Conservation (phyloP, 2,888 invertebrate species). For the Drosophila sordidula region DNA sequence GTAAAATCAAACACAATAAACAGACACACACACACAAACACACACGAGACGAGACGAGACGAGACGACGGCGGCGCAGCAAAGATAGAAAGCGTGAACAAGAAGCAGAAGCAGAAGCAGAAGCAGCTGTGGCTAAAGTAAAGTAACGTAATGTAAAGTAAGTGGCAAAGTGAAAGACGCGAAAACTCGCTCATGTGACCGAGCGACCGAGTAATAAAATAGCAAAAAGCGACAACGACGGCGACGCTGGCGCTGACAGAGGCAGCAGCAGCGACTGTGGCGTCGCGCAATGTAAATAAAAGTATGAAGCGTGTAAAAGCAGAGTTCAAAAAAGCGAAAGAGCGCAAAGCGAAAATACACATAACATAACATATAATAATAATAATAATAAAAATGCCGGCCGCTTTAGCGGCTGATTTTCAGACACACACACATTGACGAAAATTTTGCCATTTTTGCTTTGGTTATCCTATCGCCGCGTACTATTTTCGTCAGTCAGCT, state of each 20-base stretch:
- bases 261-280: constrained; percentile 23
- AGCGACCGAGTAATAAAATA: constrained; percentile 80
- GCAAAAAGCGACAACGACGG: constrained; percentile 52
- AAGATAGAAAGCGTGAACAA: constrained; percentile 41
- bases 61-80: constrained; percentile 7
- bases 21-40: constrained; percentile 21
- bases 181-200: constrained; percentile 75
- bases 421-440: constrained; percentile 34
- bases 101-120: constrained; percentile 24
- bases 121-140: constrained; percentile 29
- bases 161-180: constrained; percentile 53
- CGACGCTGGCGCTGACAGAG: constrained; percentile 3
- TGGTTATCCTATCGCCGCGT: constrained; percentile 65
- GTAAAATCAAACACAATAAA: constrained; percentile 56
- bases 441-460: constrained; percentile 61
- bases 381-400: constrained; percentile 76
- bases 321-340: constrained; percentile 59
- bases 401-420: constrained; percentile 76
- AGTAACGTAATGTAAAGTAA: constrained; percentile 50
- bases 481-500: constrained; percentile 77
- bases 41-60: constrained; percentile 14
- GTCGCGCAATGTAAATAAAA: constrained; percentile 72
- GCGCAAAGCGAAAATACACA: constrained; percentile 67
- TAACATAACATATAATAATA: constrained; percentile 71
- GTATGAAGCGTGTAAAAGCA: constrained; percentile 59